These are phyloP conservation scores for Uria aalge DNA, from an alignment of 2,113 vertebrate species.

Conservation along the genomic window DNA sequence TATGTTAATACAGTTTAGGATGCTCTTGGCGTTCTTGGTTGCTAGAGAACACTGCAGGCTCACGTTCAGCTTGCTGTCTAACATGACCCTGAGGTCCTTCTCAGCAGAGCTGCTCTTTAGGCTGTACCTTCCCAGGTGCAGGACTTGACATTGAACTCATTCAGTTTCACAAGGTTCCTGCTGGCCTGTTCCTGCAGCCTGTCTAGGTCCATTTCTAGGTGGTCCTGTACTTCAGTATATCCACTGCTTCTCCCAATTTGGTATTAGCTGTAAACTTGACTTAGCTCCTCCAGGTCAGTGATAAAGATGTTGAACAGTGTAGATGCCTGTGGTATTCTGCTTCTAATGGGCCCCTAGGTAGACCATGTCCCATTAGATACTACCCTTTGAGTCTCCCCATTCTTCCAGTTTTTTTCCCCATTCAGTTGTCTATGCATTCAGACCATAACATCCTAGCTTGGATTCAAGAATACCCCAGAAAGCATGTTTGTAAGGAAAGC, in stretches of 20 bases:
- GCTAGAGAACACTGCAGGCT: background rate
- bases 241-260: background rate
- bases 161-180: background rate
- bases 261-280: background rate
- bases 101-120: background rate
- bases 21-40: background rate
- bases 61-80: background rate
- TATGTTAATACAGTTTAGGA: background rate
- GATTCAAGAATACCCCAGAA: background rate
- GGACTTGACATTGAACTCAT: background rate
- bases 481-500: background rate
- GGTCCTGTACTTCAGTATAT: background rate
- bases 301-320: background rate
- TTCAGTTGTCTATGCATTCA: background rate
- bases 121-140: background rate
- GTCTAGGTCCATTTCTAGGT: background rate
- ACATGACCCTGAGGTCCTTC: background rate
- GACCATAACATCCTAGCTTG: background rate
- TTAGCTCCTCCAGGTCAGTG: background rate
- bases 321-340: background rate
- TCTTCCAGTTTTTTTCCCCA: background rate
- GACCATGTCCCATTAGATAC: background rate
- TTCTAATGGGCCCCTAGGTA: background rate
- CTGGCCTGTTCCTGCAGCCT: background rate
- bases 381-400: background rate